phyloP scores from a whole-genome alignment of 2,113 vertebrate species.

The Microtus richardsoni region DNA sequence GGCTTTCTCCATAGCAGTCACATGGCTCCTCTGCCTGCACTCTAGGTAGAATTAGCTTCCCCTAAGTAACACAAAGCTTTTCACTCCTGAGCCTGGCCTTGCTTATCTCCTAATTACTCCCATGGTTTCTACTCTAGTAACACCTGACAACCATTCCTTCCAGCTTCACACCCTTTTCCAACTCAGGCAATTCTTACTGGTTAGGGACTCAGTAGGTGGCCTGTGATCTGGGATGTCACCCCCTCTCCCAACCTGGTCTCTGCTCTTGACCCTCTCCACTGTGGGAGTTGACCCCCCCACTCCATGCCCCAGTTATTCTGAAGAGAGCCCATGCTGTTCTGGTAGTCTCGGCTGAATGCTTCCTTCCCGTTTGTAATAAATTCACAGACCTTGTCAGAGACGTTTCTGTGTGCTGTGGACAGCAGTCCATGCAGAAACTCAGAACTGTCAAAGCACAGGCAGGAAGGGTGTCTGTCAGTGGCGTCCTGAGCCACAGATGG shows the following conservation, averaged over 20 bases:
- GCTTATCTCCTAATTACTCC: not conserved
- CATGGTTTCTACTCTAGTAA: not conserved
- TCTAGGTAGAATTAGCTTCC: not conserved
- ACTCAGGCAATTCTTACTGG: not conserved
- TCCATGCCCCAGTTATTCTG: not conserved
- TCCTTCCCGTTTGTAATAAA: not conserved
- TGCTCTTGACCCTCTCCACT: not conserved
- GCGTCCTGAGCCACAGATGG: not conserved
- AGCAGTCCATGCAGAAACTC: not conserved
- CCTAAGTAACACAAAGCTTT: not conserved
- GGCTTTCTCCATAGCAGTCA: not conserved
- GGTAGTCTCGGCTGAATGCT: not conserved
- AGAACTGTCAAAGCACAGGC: not conserved
- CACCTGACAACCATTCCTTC: not conserved
- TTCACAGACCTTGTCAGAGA: not conserved
- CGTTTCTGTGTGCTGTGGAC: not conserved
- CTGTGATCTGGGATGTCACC: not conserved
- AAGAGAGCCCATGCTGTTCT: not conserved
- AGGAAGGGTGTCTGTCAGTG: not conserved
- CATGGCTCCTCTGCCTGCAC: not conserved
- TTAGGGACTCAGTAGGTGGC: not conserved
- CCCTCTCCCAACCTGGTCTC: no score
- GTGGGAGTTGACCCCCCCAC: not conserved
- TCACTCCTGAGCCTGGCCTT: not conserved
- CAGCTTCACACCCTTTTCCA: not conserved